Base-by-base conservation (phyloP, 2,797 vertebrate genomes). In the Sphenopsis melanotis region DNA sequence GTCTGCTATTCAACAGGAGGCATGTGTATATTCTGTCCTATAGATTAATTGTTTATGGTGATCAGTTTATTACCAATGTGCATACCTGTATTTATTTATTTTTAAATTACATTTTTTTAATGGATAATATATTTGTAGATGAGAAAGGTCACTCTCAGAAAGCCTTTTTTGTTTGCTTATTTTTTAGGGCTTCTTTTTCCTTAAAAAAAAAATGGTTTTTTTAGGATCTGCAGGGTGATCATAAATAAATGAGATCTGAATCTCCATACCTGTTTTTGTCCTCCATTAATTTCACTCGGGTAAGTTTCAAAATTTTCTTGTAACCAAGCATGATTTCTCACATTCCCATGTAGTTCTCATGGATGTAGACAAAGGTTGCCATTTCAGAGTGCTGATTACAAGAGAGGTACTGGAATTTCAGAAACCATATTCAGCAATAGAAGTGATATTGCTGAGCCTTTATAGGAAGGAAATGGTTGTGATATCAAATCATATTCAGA, bases 151-250 rank as follows among this genome's bases (percentile, higher is more conserved):
- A 34, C 32, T 70, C 11, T 66, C 34, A 59, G 2, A 37, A 37
- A 37, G 37, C 37, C 37, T 37, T 37, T 27, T 30, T 52, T 44
- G 2, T 56, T 56, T 57, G 6, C 1, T 15, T 2, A 36, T 24
- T 36, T 36, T 8, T 56, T 34, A 7, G 7, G 5, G 0, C 6
- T 7, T 26, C 4, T 18, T 10, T n/a, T 52, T 15, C 21, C 7
- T 8, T 36, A 47, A 10, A 15, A 23, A 15, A 6, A 12, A 29
- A 32, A 22, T 46, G 12, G 12, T 24, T 64, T 21, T 5, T 27
- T 91, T 94, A 23, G 12, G 22, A 49, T 41, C 19, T 71, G 5
- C 14, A 11, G 11, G 4, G 11, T 63, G 20, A 22, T 61, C 29
- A 61, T 41, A 32, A 32, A 61, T 32, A 32, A 32, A 61, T 61